Evolutionary conservation across 2,797 vertebrate species (phyloP).

Genomic region (Gallinago solitaria): DNA sequence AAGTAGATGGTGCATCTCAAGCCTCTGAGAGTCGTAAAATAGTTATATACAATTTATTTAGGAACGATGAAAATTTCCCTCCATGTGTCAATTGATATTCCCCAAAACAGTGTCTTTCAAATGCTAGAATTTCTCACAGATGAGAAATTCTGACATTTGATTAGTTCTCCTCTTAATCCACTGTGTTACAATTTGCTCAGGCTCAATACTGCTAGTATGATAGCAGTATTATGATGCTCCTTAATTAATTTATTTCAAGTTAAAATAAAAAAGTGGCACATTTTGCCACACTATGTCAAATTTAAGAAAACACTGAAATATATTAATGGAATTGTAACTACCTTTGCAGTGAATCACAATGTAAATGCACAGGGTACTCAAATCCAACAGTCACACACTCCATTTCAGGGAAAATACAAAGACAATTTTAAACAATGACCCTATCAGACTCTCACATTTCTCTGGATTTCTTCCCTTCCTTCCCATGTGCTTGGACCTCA

Average conservation of each 20-base stretch:
- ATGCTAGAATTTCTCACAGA: not conserved
- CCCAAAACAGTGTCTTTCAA: not conserved
- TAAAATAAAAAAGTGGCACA: not conserved
- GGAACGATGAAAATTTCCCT: not conserved
- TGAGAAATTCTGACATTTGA: not conserved
- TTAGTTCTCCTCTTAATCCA: not conserved
- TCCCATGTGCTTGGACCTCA: not conserved
- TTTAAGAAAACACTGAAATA: not conserved
- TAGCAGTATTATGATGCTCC: not conserved
- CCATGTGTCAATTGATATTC: not conserved
- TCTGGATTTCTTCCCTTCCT: not conserved
- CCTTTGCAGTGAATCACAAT: not conserved
- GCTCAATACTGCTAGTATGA: not conserved
- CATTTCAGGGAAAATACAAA: not conserved
- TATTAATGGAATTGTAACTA: not conserved
- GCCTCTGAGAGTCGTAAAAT: not conserved
- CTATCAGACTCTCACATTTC: not conserved
- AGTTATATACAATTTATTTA: not conserved
- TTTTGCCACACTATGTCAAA: not conserved
- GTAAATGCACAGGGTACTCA: not conserved
- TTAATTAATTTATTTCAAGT: not conserved
- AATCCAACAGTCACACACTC: not conserved
- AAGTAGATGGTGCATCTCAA: not conserved
- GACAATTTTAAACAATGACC: not conserved
- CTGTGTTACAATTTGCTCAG: not conserved